Evolutionary conservation across 2,113 vertebrate species (phyloP).

Genomic region (Caretta caretta): DNA sequence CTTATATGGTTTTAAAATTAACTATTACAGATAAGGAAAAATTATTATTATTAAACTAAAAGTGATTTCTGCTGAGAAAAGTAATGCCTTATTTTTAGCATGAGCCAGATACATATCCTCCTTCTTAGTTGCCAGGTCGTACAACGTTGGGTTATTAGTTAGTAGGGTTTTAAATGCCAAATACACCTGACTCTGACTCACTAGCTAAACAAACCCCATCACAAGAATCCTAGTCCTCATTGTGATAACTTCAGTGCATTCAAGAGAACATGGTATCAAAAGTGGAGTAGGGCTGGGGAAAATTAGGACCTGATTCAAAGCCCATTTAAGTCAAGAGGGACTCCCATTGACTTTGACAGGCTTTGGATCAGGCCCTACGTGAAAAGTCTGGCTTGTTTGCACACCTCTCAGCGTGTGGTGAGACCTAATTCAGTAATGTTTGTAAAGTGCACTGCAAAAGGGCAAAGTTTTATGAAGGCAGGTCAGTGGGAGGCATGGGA

Average conservation of each 20-base stretch:
- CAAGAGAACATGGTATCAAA: conserved; percentile 1
- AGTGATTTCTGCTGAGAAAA: neutral
- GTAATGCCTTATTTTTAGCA: conserved; percentile 21
- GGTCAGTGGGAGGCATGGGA: conserved; percentile 5
- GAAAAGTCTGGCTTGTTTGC: neutral
- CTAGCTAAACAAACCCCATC: rapidly evolving
- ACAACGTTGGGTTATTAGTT: neutral
- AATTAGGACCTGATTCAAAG: neutral
- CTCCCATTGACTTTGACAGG: neutral
- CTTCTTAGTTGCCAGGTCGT: neutral
- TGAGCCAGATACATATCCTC: conserved; percentile 18
- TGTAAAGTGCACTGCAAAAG: neutral
- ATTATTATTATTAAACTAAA: neutral
- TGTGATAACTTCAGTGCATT: rapidly evolving
- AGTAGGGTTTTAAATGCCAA: neutral
- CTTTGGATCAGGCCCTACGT: neutral
- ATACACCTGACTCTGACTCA: rapidly evolving
- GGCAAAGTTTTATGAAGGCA: conserved; percentile 1
- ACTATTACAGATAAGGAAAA: neutral
- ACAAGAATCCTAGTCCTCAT: conserved; percentile 1
- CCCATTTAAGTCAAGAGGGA: neutral
- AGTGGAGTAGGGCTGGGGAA: neutral
- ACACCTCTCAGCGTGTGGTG: rapidly evolving
- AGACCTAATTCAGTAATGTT: rapidly evolving
- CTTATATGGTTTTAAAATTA: neutral